These are phyloP conservation scores for Papilio aristodemus DNA, from an alignment of 1,140 invertebrate species.

Conservation along the genomic window DNA sequence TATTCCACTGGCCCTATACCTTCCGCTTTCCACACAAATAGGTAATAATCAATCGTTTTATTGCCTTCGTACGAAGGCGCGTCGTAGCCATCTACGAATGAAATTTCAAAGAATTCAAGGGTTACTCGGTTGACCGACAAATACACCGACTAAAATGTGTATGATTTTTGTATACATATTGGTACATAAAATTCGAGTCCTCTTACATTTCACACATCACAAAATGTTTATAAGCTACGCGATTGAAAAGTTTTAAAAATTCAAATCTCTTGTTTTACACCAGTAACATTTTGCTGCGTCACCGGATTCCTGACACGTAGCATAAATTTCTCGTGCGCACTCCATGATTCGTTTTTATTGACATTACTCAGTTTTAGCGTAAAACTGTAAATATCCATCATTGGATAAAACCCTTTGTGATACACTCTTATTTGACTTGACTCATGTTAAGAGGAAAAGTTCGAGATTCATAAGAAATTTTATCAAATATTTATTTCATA, in stretches of 20 bases:
- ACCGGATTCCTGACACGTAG: conserved; percentile 46
- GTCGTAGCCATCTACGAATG: conserved; percentile 53
- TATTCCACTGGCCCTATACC: conserved; percentile 51
- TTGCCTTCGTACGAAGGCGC: conserved; percentile 66
- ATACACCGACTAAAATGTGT: conserved; percentile 11
- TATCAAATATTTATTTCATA: conserved; percentile 13
- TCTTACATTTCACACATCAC: neutral
- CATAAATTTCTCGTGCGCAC: conserved; percentile 56
- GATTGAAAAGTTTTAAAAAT: too few species aligned
- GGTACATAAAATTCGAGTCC: conserved; percentile 30
- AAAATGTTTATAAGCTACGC: neutral
- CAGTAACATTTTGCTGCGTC: neutral
- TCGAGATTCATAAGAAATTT: conserved; percentile 48
- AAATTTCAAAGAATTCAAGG: conserved; percentile 64
- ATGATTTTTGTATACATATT: conserved; percentile 27
- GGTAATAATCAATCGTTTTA: conserved; percentile 80
- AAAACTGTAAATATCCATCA: conserved; percentile 66
- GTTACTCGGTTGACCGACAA: conserved; percentile 1
- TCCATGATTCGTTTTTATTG: conserved; percentile 56
- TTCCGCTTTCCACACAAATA: conserved; percentile 79
- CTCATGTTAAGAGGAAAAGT: conserved; percentile 58
- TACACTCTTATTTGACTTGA: conserved; percentile 59
- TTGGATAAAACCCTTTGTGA: conserved; percentile 67
- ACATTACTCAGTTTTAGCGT: conserved; percentile 55
- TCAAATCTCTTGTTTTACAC: neutral